Conservation (phyloP, 2,113 vertebrate species). For the Apteryx mantelli region DNA sequence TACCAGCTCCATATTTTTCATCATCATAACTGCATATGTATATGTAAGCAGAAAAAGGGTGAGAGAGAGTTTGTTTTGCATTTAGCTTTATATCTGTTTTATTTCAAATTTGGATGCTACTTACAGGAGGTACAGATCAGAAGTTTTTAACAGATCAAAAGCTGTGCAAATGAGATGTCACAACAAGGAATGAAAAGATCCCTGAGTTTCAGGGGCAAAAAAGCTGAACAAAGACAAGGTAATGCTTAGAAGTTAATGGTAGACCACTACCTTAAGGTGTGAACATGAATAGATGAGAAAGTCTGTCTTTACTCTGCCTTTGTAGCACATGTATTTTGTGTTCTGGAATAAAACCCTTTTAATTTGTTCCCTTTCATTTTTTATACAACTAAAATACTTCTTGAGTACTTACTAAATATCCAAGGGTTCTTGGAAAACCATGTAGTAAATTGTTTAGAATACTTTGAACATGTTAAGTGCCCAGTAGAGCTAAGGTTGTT, state of each 20-base stretch:
- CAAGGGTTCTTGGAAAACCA: background rate
- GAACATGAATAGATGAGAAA: background rate
- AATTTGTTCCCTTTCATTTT: background rate
- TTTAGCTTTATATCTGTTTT: background rate
- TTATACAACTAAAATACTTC: background rate
- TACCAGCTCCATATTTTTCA: background rate
- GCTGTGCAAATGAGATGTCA: rapidly evolving
- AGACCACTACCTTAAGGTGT: background rate
- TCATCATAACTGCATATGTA: rapidly evolving
- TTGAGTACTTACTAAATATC: background rate
- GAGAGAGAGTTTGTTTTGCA: background rate
- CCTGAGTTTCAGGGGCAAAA: background rate
- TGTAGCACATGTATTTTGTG: background rate
- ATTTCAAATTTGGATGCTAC: background rate
- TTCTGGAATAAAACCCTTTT: background rate
- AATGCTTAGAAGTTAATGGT: background rate
- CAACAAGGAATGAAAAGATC: background rate
- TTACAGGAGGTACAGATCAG: background rate
- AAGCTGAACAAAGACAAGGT: background rate
- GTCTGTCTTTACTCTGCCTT: background rate
- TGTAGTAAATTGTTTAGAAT: background rate
- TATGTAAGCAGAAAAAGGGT: background rate
- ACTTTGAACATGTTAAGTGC: background rate
- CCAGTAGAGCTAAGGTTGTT: background rate
- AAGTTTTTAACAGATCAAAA: background rate